phyloP scores from a whole-genome alignment of 1,140 invertebrate species.

The Papilio helenus region DNA sequence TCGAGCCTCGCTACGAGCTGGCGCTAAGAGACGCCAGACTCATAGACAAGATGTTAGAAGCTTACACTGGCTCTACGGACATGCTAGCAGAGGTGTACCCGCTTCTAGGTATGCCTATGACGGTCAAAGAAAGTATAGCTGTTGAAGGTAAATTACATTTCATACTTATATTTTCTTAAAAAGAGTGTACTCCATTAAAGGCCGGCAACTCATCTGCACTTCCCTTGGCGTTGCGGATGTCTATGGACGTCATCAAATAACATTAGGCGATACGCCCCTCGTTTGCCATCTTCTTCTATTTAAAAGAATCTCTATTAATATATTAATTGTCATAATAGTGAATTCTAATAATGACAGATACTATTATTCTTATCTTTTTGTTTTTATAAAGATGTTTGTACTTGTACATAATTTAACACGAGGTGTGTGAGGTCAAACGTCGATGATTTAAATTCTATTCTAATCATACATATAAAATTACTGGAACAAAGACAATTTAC shows the following conservation, averaged over 20 bases:
- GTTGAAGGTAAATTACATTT: constrained; percentile 84
- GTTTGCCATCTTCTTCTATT: no score
- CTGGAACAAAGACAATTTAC: background rate
- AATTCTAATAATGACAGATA: constrained; percentile 20
- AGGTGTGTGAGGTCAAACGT: background rate
- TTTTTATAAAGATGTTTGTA: background rate
- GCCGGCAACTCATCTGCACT: no score
- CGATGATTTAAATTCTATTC: background rate
- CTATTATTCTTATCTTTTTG: background rate
- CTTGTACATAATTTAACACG: background rate
- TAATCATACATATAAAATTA: background rate
- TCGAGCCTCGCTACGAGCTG: constrained; percentile 88
- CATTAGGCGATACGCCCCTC: no score
- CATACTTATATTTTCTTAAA: no score
- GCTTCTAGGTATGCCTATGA: constrained; percentile 89
- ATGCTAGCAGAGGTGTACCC: constrained; percentile 84
- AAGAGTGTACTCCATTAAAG: no score
- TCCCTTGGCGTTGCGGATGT: no score
- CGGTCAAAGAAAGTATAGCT: constrained; percentile 89
- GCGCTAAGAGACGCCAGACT: constrained; percentile 87
- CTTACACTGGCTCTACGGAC: constrained; percentile 63
- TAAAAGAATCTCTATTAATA: no score
- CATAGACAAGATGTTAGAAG: constrained; percentile 76
- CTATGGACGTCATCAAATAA: no score
- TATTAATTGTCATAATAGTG: no score